Base-by-base conservation (phyloP, 2,888 invertebrate species). In the Eustalomyia histrio region DNA sequence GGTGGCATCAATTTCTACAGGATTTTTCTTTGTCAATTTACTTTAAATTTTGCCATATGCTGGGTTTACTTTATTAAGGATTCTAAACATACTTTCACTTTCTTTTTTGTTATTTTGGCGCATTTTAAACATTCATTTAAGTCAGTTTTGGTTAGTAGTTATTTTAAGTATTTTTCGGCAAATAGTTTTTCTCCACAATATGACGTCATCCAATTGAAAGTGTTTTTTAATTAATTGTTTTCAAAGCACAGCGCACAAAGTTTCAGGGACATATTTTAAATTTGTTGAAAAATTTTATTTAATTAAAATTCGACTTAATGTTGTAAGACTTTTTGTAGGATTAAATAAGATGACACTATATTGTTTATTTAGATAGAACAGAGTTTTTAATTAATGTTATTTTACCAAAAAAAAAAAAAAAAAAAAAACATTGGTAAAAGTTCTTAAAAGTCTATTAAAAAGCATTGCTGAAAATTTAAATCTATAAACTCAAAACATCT, bases 61-160 rank as follows among this genome's bases (percentile, higher is more conserved):
- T n/a, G 6, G 43, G 1, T 7, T 47, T 29, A 29, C 7, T 29
- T 4, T 6, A 29, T n/a, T n/a, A 39, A n/a, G n/a, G 39, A 57
- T 64, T 64, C 60, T 52, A 52, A 71, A 24, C 53, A 33, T 55
- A 78, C 55, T 78, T 78, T 72, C 65, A 78, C 78, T 78, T 65
- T 65, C 47, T 58, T 18, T 2, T 21, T 63, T n/a, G 43, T 47
- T 47, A n/a, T 47, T 47, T n/a, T 39, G 39, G n/a, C 43, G 14
- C 43, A 47, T 12, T n/a, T 12, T 7, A 47, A 47, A 50, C 78
- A 72, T 65, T 65, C 71, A 71, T 33, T 71, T 63, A 76, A 76
- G 60, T 65, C 43, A 65, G 72, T 72, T 78, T 72, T n/a, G 14
- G 43, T n/a, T n/a, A 47, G 43, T 3, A 47, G 14, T 47, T 47